Base-by-base conservation (phyloP, 1,140 invertebrate genomes). In the Drosophila funebris region DNA sequence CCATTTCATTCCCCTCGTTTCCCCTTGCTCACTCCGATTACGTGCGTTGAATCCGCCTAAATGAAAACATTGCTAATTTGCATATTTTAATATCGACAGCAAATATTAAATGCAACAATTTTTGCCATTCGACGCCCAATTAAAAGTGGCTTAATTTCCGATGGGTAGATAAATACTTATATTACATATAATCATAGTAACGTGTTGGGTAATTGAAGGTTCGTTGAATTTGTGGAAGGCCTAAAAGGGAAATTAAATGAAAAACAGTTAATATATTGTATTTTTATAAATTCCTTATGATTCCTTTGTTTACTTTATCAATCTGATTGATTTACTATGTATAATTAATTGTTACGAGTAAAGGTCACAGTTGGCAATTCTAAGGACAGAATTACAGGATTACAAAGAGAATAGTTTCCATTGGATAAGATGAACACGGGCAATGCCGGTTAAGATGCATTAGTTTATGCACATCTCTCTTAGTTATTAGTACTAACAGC, bases 71-170 rank as follows among this genome's bases (percentile, higher is more conserved):
- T 54, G 64, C 62, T 68, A 66, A 85, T 85, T 85, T 85, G 78
- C 82, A 85, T 85, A 85, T 85, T 81, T 66, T 77, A 87, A 81
- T 85, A 78, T 81, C 68, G 61, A 62, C 33, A 63, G 61, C 57
- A 27, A 73, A 76, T 73, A 80, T 60, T 75, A 78, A 81, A 72
- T 81, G 69, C 78, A 78, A 71, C 74, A 18, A 76, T 81, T 87
- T 81, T 81, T 74, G 74, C 72, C 29, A 75, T 71, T 61, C 18
- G 73, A 36, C 54, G 44, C 41, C 77, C 72, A 78, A 85, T 85
- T 85, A 85, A 85, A 87, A 87, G 62, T 54, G 82, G 75, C 78
- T 85, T 85, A 72, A 85, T 81, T 87, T 75, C 62, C 69, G 74
- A 85, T 80, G 60, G 70, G 36, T 37, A 70, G 54, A 85, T 80